These are phyloP conservation scores for Vannuccia rotundouncinata DNA, from an alignment of 2,888 invertebrate species.

Conservation along the genomic window DNA sequence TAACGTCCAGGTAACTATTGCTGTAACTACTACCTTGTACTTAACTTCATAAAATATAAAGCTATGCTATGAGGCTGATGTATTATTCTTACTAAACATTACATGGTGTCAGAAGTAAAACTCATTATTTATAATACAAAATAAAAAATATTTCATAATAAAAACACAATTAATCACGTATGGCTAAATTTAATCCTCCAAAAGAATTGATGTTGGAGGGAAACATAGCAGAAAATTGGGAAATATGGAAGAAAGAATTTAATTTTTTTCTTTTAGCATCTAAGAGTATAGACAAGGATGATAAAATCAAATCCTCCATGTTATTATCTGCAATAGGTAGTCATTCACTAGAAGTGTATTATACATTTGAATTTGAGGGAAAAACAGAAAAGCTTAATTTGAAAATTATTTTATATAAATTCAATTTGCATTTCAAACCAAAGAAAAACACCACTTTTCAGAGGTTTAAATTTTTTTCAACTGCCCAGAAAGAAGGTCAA, in stretches of 20 bases:
- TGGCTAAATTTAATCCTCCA: background rate
- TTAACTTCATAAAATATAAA: no score
- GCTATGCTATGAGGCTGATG: no score
- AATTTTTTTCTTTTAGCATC: background rate
- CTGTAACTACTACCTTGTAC: no score
- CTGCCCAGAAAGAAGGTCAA: conserved; percentile 14
- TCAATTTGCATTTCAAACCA: conserved; percentile 28
- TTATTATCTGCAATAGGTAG: background rate
- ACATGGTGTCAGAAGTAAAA: no score
- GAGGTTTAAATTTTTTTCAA: conserved; percentile 16
- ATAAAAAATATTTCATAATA: background rate
- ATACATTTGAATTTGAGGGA: background rate
- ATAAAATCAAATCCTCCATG: background rate
- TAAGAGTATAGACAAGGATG: background rate
- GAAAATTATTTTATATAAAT: conserved; percentile 1
- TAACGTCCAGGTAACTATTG: no score
- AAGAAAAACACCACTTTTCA: conserved; percentile 37
- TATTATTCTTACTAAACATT: no score
- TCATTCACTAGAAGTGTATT: background rate
- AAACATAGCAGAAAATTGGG: background rate
- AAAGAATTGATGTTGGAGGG: background rate
- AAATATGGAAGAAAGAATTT: background rate
- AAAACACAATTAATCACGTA: background rate
- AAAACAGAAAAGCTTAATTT: background rate
- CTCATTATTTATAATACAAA: no score